Percentiles rank a stretch among this genome's conserved stretches.
These are phyloP conservation scores for Acrocyrtus sp. DNA, from an alignment of 2,888 invertebrate genomes.

Conservation along the genomic window DNA sequence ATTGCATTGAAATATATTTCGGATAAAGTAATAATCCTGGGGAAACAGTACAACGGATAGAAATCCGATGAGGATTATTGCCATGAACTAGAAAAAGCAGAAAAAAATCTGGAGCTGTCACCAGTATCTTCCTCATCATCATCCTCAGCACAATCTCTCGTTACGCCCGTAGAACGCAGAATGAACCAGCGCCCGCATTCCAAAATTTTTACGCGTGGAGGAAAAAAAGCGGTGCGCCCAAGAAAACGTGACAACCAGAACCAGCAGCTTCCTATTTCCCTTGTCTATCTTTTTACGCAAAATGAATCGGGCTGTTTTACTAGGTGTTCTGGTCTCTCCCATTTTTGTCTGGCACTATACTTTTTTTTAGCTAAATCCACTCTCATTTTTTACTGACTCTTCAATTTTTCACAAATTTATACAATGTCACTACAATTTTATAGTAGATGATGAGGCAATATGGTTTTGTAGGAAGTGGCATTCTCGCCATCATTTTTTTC, in stretches of 20 bases:
- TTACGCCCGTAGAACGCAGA: no score
- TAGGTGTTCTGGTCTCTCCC: background rate
- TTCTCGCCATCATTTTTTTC: no score
- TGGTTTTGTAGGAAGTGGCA: no score
- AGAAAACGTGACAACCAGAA: background rate
- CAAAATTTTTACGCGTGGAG: background rate
- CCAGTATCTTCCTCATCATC: background rate
- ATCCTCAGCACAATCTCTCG: no score
- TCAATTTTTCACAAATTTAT: conserved; percentile 12
- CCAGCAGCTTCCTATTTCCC: background rate
- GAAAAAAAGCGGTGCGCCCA: background rate
- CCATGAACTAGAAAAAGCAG: background rate
- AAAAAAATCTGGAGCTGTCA: background rate
- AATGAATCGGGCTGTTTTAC: background rate
- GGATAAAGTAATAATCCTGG: no score
- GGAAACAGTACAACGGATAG: background rate
- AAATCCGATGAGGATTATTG: background rate
- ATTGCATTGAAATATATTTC: no score
- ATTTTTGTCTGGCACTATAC: background rate
- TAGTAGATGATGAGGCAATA: no score
- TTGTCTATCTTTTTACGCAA: background rate
- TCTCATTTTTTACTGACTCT: conserved; percentile 10
- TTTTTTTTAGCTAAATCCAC: background rate
- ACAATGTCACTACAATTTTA: no score
- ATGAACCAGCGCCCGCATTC: no score